Evolutionary conservation across 2,888 invertebrate species (phyloP), one percentile per base, ranked within the genome.

Genomic region (Trilocha varians): DNA sequence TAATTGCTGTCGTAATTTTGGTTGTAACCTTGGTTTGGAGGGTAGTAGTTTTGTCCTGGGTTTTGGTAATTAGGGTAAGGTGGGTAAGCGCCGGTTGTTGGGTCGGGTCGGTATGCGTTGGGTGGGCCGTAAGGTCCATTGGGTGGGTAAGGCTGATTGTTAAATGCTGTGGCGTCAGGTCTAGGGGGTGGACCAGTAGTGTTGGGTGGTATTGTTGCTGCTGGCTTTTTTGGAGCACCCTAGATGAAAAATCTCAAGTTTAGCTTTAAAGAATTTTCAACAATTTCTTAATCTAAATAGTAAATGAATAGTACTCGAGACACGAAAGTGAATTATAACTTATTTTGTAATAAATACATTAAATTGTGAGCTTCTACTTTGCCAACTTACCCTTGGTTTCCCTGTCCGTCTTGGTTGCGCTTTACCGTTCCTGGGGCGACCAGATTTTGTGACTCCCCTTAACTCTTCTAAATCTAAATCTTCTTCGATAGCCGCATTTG

Each of bases 381-480:
- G n/a, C 18, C 3, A 13, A 49, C 52, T 52, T 50, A 79, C 78
- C 61, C 75, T 57, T 13, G 78, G 65, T 52, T 73, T 70, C n/a
- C 67, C 52, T 8, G 70, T 55, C 25, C 62, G 58, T 16, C 62
- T 49, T 1, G 65, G 57, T 5, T 59, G 57, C 1, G 64, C 65
- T 34, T 72, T 76, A 40, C 55, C 62, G 18, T 62, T 71, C 18
- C 67, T 66, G 3, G 78, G 65, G 0, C 80, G 70, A 0, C 83
- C 79, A 1, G 79, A 65, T 46, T 82, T 83, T 0, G 80, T 77
- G 0, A 79, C 83, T 11, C 87, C 88, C 3, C 89, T 90, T 11
- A 91, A 89, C 70, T 95, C 94, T 54, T 94, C 95, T 42, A 95
- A 78, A 70, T 95, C 95, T 53, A 95, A 87, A 75, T 95, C 95